Percentiles rank a stretch among this genome's conserved stretches.
Conservation (phyloP, 2,113 vertebrate genomes). For the Grammomys surdaster region DNA sequence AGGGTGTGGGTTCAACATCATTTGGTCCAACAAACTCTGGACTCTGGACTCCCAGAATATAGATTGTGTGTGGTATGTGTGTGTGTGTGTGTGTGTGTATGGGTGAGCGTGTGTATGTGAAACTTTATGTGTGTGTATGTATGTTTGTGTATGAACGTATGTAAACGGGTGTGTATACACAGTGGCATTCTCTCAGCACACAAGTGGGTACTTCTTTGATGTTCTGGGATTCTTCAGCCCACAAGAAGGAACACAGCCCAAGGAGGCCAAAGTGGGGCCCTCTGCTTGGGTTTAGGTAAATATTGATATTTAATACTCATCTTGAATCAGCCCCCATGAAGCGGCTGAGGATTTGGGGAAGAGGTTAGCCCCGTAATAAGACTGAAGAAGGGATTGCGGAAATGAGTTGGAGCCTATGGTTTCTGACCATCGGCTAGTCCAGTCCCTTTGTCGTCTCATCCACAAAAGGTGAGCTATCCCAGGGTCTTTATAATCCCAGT, state of each 20-base stretch:
- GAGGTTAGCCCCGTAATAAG: not conserved
- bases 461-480: conserved; percentile 9
- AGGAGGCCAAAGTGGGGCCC: not conserved
- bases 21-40: not conserved
- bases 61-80: not conserved
- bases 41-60: not conserved
- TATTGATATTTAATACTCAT: not conserved
- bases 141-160: no score
- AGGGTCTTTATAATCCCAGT: not conserved
- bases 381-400: not conserved
- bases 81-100: not conserved
- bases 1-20: not conserved
- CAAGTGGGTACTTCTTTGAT: conserved; percentile 15
- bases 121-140: not conserved
- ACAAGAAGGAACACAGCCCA: not conserved
- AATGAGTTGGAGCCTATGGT: not conserved
- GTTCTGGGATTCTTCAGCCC: not conserved
- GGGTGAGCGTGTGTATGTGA: no score
- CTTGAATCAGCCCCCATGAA: not conserved
- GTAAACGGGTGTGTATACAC: no score
- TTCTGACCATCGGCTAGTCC: not conserved
- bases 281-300: conserved; percentile 24
- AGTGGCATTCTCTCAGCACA: not conserved
- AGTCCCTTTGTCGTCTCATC: conserved; percentile 33
- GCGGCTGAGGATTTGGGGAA: not conserved